phyloP scores from a whole-genome alignment of 2,113 vertebrate species.

The Phaethon lepturus region DNA sequence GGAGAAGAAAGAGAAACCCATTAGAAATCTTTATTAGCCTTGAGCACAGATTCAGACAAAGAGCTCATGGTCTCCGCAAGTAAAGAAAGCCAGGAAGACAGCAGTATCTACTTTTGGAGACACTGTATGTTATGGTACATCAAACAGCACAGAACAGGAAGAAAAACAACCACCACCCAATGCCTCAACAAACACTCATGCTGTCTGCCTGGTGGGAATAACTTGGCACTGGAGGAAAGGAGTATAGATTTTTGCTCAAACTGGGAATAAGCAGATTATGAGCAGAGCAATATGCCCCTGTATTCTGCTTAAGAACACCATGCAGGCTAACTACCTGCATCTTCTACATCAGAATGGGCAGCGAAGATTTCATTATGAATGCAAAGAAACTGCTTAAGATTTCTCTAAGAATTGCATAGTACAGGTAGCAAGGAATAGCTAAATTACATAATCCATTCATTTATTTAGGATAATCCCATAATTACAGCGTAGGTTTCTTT shows the following conservation, averaged over 20 bases:
- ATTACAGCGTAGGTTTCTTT: background rate
- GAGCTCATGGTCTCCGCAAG: background rate
- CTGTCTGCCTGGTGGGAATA: background rate
- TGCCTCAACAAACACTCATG: background rate
- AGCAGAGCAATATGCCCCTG: background rate
- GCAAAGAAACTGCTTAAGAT: background rate
- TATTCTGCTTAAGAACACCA: background rate
- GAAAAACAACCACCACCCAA: background rate
- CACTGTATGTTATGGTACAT: background rate
- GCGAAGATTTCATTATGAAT: background rate
- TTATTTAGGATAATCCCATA: background rate
- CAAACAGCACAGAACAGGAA: background rate
- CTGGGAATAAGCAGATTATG: background rate
- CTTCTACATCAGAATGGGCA: background rate
- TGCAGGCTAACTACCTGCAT: background rate
- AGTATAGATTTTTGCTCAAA: background rate
- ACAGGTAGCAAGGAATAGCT: background rate
- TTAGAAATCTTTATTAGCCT: background rate
- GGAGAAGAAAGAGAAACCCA: background rate
- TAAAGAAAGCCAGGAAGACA: background rate
- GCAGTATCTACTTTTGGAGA: background rate
- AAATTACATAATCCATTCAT: background rate
- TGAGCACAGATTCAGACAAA: background rate
- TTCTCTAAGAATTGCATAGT: background rate
- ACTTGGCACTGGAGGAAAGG: background rate